A percentile compares a stretch with the other conserved stretches of the same genome.
Conservation (phyloP, 37 sponge, comb jelly and placozoan species). For the Oopsacas minuta region DNA sequence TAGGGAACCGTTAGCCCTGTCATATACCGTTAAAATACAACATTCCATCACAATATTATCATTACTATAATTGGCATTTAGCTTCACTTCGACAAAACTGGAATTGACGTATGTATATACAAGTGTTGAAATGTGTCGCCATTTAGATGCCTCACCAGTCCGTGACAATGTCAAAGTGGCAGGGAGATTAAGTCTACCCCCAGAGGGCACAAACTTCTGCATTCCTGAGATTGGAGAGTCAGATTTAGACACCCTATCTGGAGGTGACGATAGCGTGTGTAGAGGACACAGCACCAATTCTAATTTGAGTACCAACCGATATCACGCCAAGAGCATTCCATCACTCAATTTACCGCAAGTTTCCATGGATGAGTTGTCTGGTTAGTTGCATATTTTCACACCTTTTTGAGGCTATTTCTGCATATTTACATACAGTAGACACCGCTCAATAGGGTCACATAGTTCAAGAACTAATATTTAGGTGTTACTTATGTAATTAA, state of each 20-base stretch:
- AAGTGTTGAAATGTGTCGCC: too few relatives aligned
- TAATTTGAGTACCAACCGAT: neutral
- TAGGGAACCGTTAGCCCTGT: too few relatives aligned
- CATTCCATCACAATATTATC: too few relatives aligned
- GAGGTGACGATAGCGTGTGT: neutral
- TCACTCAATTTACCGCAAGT: neutral
- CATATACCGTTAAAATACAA: too few relatives aligned
- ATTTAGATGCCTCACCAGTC: neutral
- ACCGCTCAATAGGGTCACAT: neutral
- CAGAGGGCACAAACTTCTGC: neutral
- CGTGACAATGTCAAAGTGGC: neutral
- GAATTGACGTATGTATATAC: too few relatives aligned
- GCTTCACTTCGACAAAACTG: too few relatives aligned
- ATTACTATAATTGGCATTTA: neutral
- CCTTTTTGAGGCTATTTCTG: too few relatives aligned
- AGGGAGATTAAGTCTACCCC: neutral
- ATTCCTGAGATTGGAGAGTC: conserved; percentile 3
- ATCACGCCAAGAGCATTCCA: conserved; percentile 2
- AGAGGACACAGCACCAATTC: neutral
- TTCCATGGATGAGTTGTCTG: neutral
- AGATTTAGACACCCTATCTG: neutral
- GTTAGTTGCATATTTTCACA: neutral
- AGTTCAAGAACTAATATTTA: too few relatives aligned
- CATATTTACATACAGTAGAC: neutral
- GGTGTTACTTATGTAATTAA: too few relatives aligned